Evolutionary conservation across 2,797 vertebrate genomes (phyloP).

Genomic region (Falco naumanni): DNA sequence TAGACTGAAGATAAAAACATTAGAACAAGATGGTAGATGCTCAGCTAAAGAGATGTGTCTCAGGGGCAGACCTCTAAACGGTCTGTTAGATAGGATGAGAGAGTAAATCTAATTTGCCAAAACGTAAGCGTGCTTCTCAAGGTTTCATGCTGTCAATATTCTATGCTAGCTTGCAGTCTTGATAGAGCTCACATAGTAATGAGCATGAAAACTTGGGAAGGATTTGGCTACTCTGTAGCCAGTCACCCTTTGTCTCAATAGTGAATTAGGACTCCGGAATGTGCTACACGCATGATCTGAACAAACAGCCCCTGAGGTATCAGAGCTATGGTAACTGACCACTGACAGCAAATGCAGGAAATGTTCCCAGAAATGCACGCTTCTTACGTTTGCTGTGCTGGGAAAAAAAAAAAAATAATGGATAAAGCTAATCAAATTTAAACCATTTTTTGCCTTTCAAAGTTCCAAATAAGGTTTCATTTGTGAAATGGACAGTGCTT

Average conservation of each 20-base stretch:
- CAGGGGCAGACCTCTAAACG: constrained; percentile 47
- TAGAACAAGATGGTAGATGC: background rate
- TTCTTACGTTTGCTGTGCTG: background rate
- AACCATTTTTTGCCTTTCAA: background rate
- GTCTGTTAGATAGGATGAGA: constrained; percentile 35
- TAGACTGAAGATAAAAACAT: constrained; percentile 3
- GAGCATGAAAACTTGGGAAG: background rate
- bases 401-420: background rate
- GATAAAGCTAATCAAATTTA: background rate
- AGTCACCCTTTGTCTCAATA: background rate
- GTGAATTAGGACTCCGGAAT: background rate
- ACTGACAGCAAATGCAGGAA: background rate
- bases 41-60: constrained; percentile 24
- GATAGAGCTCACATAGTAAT: background rate
- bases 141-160: constrained; percentile 33
- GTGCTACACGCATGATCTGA: background rate
- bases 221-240: background rate
- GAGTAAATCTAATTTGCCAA: constrained; percentile 53
- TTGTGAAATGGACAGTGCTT: background rate
- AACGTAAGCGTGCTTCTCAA: background rate
- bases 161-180: background rate
- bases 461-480: background rate
- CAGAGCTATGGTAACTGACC: background rate
- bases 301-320: background rate
- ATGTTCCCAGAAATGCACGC: background rate